Conservation (phyloP, 2,797 vertebrate genomes). For the Pseudochromis fuscus region DNA sequence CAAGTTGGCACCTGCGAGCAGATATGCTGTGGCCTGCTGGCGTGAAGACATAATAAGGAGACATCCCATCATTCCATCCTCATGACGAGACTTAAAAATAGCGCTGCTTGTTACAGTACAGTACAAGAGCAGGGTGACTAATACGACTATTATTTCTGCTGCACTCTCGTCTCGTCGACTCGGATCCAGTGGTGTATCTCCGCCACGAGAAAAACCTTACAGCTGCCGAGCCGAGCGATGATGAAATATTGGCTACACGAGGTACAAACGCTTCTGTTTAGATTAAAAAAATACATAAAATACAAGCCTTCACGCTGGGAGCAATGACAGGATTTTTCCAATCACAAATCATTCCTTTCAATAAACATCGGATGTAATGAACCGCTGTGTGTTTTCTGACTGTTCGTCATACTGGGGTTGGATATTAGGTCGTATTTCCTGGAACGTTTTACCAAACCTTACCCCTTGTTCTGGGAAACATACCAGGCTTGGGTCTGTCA, state of each 20-base stretch:
- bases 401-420: slow-evolving; percentile 4
- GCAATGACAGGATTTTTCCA: neutral
- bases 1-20: slow-evolving; percentile 21
- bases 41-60: slow-evolving; percentile 35
- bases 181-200: slow-evolving; percentile 7
- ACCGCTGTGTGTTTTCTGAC: slow-evolving; percentile 9
- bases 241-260: slow-evolving; percentile 17
- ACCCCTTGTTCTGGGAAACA: no score
- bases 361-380: neutral
- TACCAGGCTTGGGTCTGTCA: no score
- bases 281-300: no score
- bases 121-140: slow-evolving; percentile 29
- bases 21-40: slow-evolving; percentile 10
- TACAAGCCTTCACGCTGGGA: neutral
- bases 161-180: slow-evolving; percentile 26
- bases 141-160: slow-evolving; percentile 33
- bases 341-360: neutral
- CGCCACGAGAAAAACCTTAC: neutral
- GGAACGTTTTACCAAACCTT: neutral
- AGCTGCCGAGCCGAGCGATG: slow-evolving; percentile 15
- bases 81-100: slow-evolving; percentile 37
- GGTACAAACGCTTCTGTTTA: slow-evolving; percentile 12
- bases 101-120: slow-evolving; percentile 20
- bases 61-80: slow-evolving; percentile 22
- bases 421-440: neutral